These are phyloP conservation scores for Heteromormyrus szaboi DNA, from an alignment of 2,797 vertebrate genomes.

Conservation along the genomic window DNA sequence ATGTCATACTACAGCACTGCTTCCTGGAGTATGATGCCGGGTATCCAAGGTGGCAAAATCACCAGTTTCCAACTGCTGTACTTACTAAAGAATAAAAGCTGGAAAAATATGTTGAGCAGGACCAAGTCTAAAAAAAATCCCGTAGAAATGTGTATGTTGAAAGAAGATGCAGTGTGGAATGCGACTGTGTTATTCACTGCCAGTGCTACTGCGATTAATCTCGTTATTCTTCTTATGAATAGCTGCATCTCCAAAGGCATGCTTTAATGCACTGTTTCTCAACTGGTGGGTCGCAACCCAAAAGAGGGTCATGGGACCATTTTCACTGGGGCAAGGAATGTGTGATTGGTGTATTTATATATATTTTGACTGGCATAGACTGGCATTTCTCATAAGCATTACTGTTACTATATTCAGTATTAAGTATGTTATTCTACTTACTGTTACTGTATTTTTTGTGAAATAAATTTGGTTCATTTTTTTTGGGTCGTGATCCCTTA, in stretches of 20 bases:
- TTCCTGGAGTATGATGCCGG: background rate
- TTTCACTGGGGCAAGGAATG: background rate
- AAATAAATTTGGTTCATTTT: background rate
- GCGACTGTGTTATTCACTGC: background rate
- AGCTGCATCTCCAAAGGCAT: background rate
- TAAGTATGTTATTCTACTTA: background rate
- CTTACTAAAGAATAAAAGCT: background rate
- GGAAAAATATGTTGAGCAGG: background rate
- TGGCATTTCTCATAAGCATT: background rate
- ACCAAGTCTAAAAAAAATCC: background rate
- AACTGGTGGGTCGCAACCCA: background rate
- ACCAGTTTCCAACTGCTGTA: background rate
- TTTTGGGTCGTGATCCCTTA: background rate
- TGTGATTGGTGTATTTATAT: background rate
- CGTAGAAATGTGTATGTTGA: background rate
- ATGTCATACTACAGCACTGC: background rate
- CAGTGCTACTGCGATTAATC: background rate
- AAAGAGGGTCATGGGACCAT: background rate
- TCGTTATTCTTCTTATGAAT: background rate
- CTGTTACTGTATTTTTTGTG: background rate
- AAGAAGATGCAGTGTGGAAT: background rate
- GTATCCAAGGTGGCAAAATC: background rate
- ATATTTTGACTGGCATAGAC: background rate
- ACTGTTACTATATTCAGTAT: background rate
- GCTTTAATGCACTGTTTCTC: background rate